Evolutionary conservation across 2,888 invertebrate species (phyloP), one percentile per base, ranked within the genome.

Genomic region (Polylopha cassiicola): DNA sequence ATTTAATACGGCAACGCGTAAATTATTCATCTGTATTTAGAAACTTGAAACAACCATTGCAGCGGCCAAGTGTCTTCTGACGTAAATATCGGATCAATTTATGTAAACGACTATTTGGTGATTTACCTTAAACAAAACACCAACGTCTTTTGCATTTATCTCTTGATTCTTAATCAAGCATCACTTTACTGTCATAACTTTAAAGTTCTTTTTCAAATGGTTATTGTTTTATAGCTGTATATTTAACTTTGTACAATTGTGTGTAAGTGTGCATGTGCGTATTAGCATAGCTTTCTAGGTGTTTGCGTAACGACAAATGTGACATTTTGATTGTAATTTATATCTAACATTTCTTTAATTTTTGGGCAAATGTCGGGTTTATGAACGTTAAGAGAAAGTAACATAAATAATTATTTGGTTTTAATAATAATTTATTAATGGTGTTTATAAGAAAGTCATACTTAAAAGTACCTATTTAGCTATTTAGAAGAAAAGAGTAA

Each of bases 241-340:
- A 13, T 33, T n/a, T 14, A 26, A 10, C 5, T 29, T 30, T 28
- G 21, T 28, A 5, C 27, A 15, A n/a, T n/a, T 14, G 17, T 11
- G 5, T 11, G 11, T 8, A 24, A 31, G 32, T 38, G 34, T 41
- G 39, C 32, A 32, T 36, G 21, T 41, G 36, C 27, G 43, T 20
- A 44, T 47, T 43, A 42, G 39, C 44, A 47, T 47, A 43, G 39
- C 43, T 39, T 47, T 47, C 42, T 42, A 37, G 16, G 33, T 26
- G 37, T 41, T 46, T 42, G 42, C 41, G 46, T 46, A 46, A 46
- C 43, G 14, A 28, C 36, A 31, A 33, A 39, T 22, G 37, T 37
- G 32, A 37, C 28, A 33, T 14, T 41, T 36, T 41, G 36, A 41
- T 41, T 36, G 41, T 41, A 41, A 41, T 41, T 41, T 41, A 41